Evolutionary conservation across 1,140 invertebrate species (phyloP).

Genomic region (Calycopis cecrops): DNA sequence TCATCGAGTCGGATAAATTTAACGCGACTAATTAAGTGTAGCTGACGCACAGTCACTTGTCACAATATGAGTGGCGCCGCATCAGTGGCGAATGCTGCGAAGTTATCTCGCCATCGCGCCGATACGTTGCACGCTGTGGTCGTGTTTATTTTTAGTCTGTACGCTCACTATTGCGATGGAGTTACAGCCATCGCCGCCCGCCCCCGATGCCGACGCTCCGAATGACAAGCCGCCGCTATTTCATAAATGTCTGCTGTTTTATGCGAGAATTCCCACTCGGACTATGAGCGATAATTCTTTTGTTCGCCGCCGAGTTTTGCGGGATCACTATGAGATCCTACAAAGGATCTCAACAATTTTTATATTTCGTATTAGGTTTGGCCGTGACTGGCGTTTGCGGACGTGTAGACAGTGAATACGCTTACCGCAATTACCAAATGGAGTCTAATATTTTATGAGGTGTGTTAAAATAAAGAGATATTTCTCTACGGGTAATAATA

Average conservation of each 20-base stretch:
- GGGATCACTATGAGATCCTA: conserved; percentile 12
- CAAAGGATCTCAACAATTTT: conserved; percentile 7
- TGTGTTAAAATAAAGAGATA: too few relatives aligned
- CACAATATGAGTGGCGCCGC: conserved; percentile 40
- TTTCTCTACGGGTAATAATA: too few relatives aligned
- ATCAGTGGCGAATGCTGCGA: conserved; percentile 43
- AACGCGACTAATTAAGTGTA: conserved; percentile 46
- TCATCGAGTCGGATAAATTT: conserved; percentile 33
- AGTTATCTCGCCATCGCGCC: conserved; percentile 62
- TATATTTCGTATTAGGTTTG: background rate
- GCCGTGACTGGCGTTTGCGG: background rate
- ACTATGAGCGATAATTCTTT: conserved; percentile 55
- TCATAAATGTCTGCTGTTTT: conserved; percentile 65
- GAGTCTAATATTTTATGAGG: too few relatives aligned
- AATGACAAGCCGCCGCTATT: conserved; percentile 63
- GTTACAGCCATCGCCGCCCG: conserved; percentile 60
- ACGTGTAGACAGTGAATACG: background rate
- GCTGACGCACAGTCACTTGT: conserved; percentile 43
- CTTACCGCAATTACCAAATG: too few relatives aligned
- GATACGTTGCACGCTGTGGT: conserved; percentile 54
- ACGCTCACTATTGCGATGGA: conserved; percentile 64
- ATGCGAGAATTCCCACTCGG: conserved; percentile 45
- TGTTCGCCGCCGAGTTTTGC: conserved; percentile 26
- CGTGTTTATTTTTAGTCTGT: conserved; percentile 69
- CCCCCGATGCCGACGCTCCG: conserved; percentile 47